Percentiles rank a stretch among this genome's conserved stretches.
Conservation (phyloP, 2,888 invertebrate genomes). For the Clistopyga incitator region DNA sequence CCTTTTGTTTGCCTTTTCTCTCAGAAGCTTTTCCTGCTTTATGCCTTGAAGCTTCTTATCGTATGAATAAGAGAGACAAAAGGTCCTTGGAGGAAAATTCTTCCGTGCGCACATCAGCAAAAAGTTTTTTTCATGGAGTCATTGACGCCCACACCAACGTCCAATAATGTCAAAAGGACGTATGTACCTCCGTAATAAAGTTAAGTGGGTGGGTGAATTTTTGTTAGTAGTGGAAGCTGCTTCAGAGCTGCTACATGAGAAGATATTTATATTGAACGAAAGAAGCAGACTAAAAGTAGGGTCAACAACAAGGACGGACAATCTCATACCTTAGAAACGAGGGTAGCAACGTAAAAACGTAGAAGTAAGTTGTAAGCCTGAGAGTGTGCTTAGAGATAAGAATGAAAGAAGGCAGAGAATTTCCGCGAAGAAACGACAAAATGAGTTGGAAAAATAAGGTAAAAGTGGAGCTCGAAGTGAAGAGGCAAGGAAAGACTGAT, state of each 20-base stretch:
- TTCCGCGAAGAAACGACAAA: background rate
- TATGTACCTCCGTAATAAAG: background rate
- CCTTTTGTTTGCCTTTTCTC: background rate
- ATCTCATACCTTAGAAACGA: background rate
- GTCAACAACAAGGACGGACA: background rate
- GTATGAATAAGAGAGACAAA: background rate
- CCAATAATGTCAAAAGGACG: background rate
- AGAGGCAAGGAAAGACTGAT: background rate
- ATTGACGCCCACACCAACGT: background rate
- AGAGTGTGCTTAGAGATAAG: background rate
- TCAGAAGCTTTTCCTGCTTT: background rate
- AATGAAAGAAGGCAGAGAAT: background rate
- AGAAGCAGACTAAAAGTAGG: background rate
- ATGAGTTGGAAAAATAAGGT: background rate
- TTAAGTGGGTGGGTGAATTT: background rate
- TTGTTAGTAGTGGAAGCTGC: background rate
- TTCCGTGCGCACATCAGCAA: background rate
- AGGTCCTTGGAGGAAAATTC: background rate
- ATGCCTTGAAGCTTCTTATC: background rate
- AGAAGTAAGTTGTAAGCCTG: background rate
- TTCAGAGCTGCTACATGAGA: background rate
- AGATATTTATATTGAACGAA: background rate
- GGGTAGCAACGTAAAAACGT: background rate
- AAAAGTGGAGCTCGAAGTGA: background rate
- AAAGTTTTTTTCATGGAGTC: background rate